Conservation (phyloP, 1,140 invertebrate genomes). For the Laodelphax striatellus region DNA sequence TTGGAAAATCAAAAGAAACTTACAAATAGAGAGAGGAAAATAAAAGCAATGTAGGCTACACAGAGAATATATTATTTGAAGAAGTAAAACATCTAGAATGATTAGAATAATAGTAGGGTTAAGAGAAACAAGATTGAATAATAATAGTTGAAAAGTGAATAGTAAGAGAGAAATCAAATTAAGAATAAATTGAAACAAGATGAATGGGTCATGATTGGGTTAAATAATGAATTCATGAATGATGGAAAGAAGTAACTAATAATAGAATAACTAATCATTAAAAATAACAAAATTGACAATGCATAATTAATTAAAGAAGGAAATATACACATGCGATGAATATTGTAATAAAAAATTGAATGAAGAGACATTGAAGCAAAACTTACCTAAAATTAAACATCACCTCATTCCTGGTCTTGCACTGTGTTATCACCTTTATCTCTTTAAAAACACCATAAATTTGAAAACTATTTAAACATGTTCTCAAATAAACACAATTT, state of each 20-base stretch:
- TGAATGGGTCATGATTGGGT: not conserved
- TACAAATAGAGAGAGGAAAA: no score
- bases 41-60: no score
- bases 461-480: not conserved
- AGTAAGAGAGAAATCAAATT: not conserved
- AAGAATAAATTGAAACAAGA: slow-evolving; percentile 4
- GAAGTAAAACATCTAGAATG: no score
- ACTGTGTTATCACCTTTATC: not conserved
- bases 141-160: not conserved
- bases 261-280: no score
- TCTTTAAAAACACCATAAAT: slow-evolving; percentile 1
- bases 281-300: no score
- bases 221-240: not conserved
- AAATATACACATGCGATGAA: no score
- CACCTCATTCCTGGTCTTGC: not conserved
- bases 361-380: not conserved
- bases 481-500: not conserved
- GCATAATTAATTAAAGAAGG: no score
- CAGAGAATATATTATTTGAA: no score
- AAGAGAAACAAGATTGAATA: not conserved
- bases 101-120: no score
- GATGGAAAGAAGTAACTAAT: no score
- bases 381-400: not conserved
- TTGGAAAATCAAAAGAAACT: no score
- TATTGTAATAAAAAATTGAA: no score